These are phyloP conservation scores for Hydrolagus affinis DNA, from an alignment of 2,113 vertebrate species.

Conservation along the genomic window DNA sequence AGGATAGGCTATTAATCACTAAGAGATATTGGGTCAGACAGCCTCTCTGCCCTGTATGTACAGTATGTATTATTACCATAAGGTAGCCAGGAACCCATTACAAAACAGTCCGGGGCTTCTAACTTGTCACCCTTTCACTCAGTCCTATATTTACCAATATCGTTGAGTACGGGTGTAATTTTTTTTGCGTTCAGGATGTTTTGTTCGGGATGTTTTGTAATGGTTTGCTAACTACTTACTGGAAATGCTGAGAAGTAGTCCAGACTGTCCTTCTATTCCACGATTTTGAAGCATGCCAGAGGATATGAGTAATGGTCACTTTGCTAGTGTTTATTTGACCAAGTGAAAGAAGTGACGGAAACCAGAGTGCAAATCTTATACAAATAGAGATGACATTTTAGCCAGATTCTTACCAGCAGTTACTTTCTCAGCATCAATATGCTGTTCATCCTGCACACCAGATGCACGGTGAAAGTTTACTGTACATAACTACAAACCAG, in stretches of 20 bases:
- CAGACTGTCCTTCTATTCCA: conserved; percentile 5
- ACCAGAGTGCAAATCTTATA: conserved; percentile 23
- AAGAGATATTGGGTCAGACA: not conserved
- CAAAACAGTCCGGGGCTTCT: not conserved
- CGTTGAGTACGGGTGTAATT: not conserved
- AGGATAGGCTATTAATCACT: not conserved
- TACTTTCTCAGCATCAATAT: too few relatives aligned
- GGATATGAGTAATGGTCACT: conserved; percentile 26
- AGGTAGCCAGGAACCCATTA: not conserved
- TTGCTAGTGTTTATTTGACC: conserved; percentile 20
- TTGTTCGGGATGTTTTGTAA: not conserved
- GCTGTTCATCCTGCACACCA: too few relatives aligned
- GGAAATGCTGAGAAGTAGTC: not conserved
- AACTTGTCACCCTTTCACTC: too few relatives aligned
- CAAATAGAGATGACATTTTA: not conserved
- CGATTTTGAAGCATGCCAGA: conserved; percentile 2
- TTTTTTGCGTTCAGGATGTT: not conserved
- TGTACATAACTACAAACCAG: too few relatives aligned
- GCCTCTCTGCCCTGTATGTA: not conserved
- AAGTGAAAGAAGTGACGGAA: conserved; percentile 13
- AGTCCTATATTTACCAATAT: too few relatives aligned
- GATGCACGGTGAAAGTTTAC: too few relatives aligned
- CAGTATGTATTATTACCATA: not conserved
- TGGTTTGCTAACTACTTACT: not conserved
- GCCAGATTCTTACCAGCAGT: too few relatives aligned